Conservation (phyloP, 2,797 vertebrate genomes). For the Rhinella marina region DNA sequence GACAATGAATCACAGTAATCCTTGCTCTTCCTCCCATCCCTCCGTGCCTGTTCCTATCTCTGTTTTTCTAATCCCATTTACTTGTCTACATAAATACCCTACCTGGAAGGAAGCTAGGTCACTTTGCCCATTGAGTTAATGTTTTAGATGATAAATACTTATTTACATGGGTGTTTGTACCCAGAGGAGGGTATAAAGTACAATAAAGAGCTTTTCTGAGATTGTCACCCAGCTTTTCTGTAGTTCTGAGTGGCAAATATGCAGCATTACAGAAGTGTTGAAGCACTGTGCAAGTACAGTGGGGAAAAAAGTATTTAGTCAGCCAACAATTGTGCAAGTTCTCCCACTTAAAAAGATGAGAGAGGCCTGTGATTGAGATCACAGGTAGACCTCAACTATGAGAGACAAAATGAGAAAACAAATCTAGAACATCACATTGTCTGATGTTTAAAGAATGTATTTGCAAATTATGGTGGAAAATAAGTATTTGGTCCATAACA, state of each 20-base stretch:
- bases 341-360: too few species aligned
- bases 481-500: too few species aligned
- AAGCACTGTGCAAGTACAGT: too few species aligned
- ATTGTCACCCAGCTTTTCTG: background rate
- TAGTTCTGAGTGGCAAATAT: background rate
- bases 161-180: background rate
- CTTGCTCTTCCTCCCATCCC: conserved; percentile 13
- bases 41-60: conserved; percentile 11
- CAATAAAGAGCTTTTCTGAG: background rate
- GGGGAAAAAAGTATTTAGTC: too few species aligned
- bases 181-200: background rate
- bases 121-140: background rate
- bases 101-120: background rate
- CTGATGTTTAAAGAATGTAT: too few species aligned
- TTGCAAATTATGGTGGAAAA: too few species aligned
- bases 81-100: conserved; percentile 31
- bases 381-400: too few species aligned
- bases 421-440: too few species aligned
- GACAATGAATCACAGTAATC: conserved; percentile 42
- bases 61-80: conserved; percentile 38
- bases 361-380: too few species aligned
- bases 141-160: background rate
- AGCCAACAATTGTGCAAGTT: too few species aligned
- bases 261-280: background rate
- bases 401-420: too few species aligned